Evolutionary conservation across 2,888 invertebrate species (phyloP).

Genomic region (Scaptomyza flava): DNA sequence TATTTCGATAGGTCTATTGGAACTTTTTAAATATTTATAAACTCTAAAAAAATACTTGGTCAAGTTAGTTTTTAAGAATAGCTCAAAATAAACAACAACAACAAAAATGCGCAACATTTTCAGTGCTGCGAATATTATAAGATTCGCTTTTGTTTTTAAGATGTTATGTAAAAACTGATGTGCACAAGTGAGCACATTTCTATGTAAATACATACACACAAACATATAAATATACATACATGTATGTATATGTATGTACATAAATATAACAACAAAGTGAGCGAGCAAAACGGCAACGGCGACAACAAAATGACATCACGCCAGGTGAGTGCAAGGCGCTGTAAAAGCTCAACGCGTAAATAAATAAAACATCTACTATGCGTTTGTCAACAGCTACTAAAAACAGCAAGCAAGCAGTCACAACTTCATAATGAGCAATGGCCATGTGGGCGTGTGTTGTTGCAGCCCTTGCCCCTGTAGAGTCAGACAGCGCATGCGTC

Average conservation of each 20-base stretch:
- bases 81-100: not conserved
- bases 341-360: slow-evolving; percentile 74
- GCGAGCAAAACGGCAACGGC: slow-evolving; percentile 72
- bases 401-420: slow-evolving; percentile 23
- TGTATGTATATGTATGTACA: slow-evolving; percentile 12
- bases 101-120: slow-evolving; percentile 29
- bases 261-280: slow-evolving; percentile 67
- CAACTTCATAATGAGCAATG: slow-evolving; percentile 60
- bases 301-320: slow-evolving; percentile 72
- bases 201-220: not conserved
- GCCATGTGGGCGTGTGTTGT: slow-evolving; percentile 66
- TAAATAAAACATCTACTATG: slow-evolving; percentile 61
- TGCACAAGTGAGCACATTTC: not conserved
- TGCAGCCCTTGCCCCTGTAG: slow-evolving; percentile 11
- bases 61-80: not conserved
- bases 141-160: not conserved
- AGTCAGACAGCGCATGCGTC: slow-evolving; percentile 67
- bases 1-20: not conserved
- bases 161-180: not conserved
- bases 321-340: slow-evolving; percentile 57
- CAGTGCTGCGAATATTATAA: not conserved
- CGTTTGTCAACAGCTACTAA: slow-evolving; percentile 53
- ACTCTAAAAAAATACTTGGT: not conserved
- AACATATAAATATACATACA: not conserved
- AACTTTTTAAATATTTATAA: not conserved